Evolutionary conservation across 2,888 invertebrate species (phyloP), one percentile per base, ranked within the genome.

Genomic region (Harmothoe impar): DNA sequence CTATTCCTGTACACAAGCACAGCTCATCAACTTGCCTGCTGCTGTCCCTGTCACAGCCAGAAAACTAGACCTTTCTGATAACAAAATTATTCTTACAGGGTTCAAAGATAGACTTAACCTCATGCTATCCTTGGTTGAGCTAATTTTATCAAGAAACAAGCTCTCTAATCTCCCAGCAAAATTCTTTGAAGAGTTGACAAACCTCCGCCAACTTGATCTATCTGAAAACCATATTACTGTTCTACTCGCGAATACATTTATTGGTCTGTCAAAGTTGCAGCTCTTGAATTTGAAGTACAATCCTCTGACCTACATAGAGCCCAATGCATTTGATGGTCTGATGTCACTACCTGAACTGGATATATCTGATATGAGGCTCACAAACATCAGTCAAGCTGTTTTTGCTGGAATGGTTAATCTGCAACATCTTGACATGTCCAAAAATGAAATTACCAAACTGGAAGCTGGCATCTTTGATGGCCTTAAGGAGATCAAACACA

Each of bases 151-250:
- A 15, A 1, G 33, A 29, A 89, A 89, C 62, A 33, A 29, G 0
- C 17, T 68, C n/a, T 0, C 12, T 3, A 23, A 5, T n/a, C 3
- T 89, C 20, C 68, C 12, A 0, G 5, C 89, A 31, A n/a, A 1
- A 12, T 35, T 43, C 17, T 89, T 89, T 35, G 17, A 0, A 15
- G 20, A 31, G 17, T 23, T 62, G 20, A 15, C 33, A 3, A 68
- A 89, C 33, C 31, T 89, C 0, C 68, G n/a, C 15, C 62, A 33
- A 7, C 89, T 89, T 33, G 89, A 89, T 35, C n/a, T 89, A 17
- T 89, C 89, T 31, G 89, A 35, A 25, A 89, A 89, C 62, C 33
- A 29, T 10, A 33, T 68, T 33, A 10, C 12, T 17, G 12, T 20
- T 68, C 0, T 89, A 17, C 89, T 12, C 0, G 35, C 89, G 5